A percentile compares a stretch with the other conserved stretches of the same genome.
phyloP scores from a whole-genome alignment of 35 echinoderm and acorn worm species.

The Heliocidaris erythrogramma region DNA sequence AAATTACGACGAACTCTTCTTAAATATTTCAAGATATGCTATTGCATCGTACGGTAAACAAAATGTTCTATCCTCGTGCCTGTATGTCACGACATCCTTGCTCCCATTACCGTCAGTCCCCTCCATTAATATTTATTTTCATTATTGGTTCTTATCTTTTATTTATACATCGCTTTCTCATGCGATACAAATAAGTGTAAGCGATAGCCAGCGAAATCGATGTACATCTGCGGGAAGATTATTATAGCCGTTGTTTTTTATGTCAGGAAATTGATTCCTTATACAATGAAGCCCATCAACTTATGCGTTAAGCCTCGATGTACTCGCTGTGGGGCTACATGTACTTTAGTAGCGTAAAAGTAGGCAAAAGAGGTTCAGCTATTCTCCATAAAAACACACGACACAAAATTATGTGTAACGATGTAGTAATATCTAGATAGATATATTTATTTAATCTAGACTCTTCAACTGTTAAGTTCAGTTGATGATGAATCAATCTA shows the following conservation, averaged over 20 bases:
- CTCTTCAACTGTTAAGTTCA: no score
- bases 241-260: background rate
- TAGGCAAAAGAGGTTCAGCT: background rate
- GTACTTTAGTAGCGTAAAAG: background rate
- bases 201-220: background rate
- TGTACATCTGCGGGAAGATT: background rate
- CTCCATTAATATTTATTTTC: background rate
- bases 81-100: background rate
- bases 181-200: background rate
- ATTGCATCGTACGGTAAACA: background rate
- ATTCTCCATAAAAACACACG: background rate
- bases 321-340: background rate
- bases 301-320: background rate
- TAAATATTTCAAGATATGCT: background rate
- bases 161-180: background rate
- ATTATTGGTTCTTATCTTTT: slow-evolving; percentile 4
- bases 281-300: background rate
- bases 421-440: no score
- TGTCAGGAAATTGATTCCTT: slow-evolving; percentile 3
- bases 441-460: no score
- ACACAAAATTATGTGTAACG: background rate
- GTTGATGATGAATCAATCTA: no score
- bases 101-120: background rate
- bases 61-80: background rate
- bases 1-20: background rate